Evolutionary conservation across 1,140 invertebrate species (phyloP), one percentile per base, ranked within the genome.

Genomic region (Idris sp.): DNA sequence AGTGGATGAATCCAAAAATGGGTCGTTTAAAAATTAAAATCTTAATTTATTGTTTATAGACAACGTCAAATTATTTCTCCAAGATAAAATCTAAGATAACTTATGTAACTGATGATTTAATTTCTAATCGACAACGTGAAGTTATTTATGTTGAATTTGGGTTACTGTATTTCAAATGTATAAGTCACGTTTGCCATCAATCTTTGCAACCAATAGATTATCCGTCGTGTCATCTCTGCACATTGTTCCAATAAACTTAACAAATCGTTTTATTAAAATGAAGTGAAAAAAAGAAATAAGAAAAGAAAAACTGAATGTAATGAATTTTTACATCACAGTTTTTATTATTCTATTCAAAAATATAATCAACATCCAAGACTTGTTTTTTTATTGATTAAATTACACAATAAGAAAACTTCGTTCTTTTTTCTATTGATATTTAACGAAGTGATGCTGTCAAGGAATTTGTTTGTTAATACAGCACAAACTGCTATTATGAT

Each of bases 131-230:
- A 53, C 40, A n/a, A 15, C 6, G 22, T 31, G 7, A 40, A 67
- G 51, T 58, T 58, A 67, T 67, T 56, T 67, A 18, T 48, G 35
- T 58, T 67, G 41, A 67, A 56, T 40, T 40, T 54, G 33, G 43
- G 51, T 67, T 58, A 56, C 31, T 30, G 51, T 49, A 67, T 49
- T 56, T 14, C 16, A 48, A 56, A 54, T 46, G 31, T 56, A 67
- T 64, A 67, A 67, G 62, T 58, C 62, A 67, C 58, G 43, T 67
- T 56, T 56, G 51, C 62, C 33, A 67, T 67, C 35, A 58, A 13
- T 56, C 62, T 61, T 65, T 56, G 10, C 33, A 28, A 16, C 36
- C 19, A 28, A 53, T 35, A 28, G 61, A 64, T 64, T 35, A 53
- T 46, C 19, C 13, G 44, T 43, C 38, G 18, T 2, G 11, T 64